Percentiles rank a stretch among this genome's conserved stretches.
These are phyloP conservation scores for Drosophila ohnishii DNA, from an alignment of 1,140 invertebrate genomes.

Conservation along the genomic window DNA sequence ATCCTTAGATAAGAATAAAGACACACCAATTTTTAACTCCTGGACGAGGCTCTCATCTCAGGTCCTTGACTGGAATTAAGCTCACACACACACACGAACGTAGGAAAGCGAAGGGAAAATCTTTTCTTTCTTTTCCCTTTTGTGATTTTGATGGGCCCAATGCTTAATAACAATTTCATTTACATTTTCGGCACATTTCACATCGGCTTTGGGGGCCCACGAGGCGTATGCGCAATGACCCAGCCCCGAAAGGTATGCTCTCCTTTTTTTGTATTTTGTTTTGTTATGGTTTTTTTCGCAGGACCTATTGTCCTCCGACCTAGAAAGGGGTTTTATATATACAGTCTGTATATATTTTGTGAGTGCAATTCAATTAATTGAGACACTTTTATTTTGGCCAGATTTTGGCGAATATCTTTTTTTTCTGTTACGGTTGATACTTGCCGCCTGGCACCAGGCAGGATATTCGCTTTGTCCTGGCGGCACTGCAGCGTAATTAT, in stretches of 20 bases:
- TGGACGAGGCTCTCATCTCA: slow-evolving; percentile 16
- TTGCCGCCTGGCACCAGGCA: neutral
- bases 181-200: slow-evolving; percentile 60
- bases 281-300: neutral
- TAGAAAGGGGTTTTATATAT: slow-evolving; percentile 25
- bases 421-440: neutral
- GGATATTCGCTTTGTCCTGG: slow-evolving; percentile 26
- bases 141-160: slow-evolving; percentile 42
- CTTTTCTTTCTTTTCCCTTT: slow-evolving; percentile 24
- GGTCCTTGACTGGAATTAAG: slow-evolving; percentile 26
- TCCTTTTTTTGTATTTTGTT: slow-evolving; percentile 1
- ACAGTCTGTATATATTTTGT: neutral
- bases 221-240: slow-evolving; percentile 30
- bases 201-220: slow-evolving; percentile 34
- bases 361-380: slow-evolving; percentile 63
- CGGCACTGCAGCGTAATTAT: slow-evolving; percentile 37
- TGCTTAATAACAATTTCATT: slow-evolving; percentile 67
- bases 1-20: slow-evolving; percentile 8
- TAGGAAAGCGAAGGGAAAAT: neutral
- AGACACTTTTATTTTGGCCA: slow-evolving; percentile 35
- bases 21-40: slow-evolving; percentile 11
- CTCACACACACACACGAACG: slow-evolving; percentile 6
- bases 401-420: neutral
- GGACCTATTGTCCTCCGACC: slow-evolving; percentile 18
- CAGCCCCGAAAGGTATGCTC: slow-evolving; percentile 34